A percentile compares a stretch with the other conserved stretches of the same genome.
Evolutionary conservation across 2,113 vertebrate genomes (phyloP).

Genomic region (Oreotrochilus melanogaster): DNA sequence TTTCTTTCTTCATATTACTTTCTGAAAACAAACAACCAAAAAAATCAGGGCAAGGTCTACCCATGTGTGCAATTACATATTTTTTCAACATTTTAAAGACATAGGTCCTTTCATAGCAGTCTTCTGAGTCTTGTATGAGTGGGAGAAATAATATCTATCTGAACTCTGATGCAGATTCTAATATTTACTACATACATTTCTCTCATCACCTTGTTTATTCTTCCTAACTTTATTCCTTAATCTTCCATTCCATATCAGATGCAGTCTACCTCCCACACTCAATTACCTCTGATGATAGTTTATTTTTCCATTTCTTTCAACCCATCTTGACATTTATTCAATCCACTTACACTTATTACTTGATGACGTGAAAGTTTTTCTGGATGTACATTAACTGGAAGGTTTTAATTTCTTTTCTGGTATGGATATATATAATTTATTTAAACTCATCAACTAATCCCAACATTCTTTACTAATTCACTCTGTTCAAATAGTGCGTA

Average conservation of each 20-base stretch:
- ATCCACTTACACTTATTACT: neutral
- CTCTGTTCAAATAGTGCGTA: neutral
- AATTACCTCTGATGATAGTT: neutral
- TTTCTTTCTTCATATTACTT: neutral
- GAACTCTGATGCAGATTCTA: neutral
- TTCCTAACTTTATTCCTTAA: neutral
- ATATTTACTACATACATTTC: neutral
- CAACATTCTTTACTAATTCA: neutral
- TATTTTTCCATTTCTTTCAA: slow-evolving; percentile 8
- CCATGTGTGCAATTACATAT: neutral
- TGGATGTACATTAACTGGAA: neutral
- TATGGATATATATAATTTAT: slow-evolving; percentile 2
- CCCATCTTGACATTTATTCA: neutral
- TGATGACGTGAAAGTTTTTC: neutral
- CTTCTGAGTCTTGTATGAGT: neutral
- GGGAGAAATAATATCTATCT: neutral
- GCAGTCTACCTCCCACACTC: neutral
- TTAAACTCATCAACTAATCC: neutral
- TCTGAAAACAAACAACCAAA: neutral
- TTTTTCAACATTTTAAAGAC: neutral
- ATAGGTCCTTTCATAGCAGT: neutral
- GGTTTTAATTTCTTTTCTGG: neutral
- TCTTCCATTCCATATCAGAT: neutral
- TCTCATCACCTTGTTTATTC: neutral
- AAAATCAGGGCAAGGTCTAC: neutral